A percentile compares a stretch with the other conserved stretches of the same genome.
These are phyloP conservation scores for Caenorhabditis zanzibari DNA, from an alignment of 2,888 invertebrate species.

Conservation along the genomic window DNA sequence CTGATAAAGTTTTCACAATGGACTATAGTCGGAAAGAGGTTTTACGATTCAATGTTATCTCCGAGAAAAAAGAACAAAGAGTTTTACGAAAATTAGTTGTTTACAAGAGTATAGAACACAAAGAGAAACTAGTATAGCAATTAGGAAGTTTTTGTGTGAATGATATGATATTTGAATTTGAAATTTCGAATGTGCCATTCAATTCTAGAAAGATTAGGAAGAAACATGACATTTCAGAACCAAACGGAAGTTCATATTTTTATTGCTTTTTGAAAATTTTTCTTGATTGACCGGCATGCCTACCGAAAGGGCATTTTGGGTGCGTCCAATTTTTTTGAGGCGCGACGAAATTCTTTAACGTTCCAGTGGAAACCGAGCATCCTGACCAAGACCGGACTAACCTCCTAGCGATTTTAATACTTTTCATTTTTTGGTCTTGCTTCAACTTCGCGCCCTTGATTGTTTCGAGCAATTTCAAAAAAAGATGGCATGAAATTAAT, in stretches of 20 bases:
- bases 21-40: slow-evolving; percentile 16
- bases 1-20: slow-evolving; percentile 45
- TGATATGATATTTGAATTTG: slow-evolving; percentile 19
- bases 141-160: slow-evolving; percentile 27
- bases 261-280: slow-evolving; percentile 16
- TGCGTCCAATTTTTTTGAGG: too few relatives aligned
- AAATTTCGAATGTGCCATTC: background rate
- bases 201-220: background rate
- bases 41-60: slow-evolving; percentile 52
- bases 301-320: too few relatives aligned
- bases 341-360: too few relatives aligned
- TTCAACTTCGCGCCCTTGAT: too few relatives aligned
- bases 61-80: slow-evolving; percentile 36
- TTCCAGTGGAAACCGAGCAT: too few relatives aligned
- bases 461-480: too few relatives aligned
- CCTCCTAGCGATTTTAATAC: too few relatives aligned
- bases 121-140: slow-evolving; percentile 24
- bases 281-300: slow-evolving; percentile 13
- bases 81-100: slow-evolving; percentile 35
- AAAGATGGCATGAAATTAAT: too few relatives aligned
- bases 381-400: too few relatives aligned
- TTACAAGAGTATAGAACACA: slow-evolving; percentile 7
- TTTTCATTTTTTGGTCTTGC: too few relatives aligned
- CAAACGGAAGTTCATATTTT: slow-evolving; percentile 25
- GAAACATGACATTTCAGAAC: background rate